These are phyloP conservation scores for Tychaedon coryphoeus DNA, from an alignment of 2,113 vertebrate genomes.

Conservation along the genomic window DNA sequence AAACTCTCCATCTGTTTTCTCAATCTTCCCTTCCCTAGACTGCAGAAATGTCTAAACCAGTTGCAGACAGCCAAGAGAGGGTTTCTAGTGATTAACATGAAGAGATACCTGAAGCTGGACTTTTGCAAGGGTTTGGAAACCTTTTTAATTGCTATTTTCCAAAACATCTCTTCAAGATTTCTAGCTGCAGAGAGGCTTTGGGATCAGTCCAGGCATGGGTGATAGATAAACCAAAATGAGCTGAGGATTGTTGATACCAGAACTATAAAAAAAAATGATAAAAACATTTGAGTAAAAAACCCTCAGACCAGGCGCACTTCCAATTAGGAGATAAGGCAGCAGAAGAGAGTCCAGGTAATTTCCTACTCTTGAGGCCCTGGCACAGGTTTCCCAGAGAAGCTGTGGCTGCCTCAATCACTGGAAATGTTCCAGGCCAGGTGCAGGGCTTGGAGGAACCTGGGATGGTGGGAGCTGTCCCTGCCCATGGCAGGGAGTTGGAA, in stretches of 20 bases:
- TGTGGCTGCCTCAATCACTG: neutral
- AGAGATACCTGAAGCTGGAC: neutral
- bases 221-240: neutral
- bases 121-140: neutral
- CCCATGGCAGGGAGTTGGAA: neutral
- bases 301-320: neutral
- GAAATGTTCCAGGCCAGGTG: neutral
- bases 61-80: neutral
- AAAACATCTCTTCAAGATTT: neutral
- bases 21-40: accelerated
- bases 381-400: neutral
- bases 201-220: neutral
- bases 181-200: neutral
- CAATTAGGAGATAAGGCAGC: neutral
- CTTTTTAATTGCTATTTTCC: neutral
- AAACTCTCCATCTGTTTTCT: neutral
- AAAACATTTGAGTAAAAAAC: neutral
- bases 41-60: neutral
- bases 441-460: accelerated
- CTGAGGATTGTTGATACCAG: neutral
- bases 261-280: neutral
- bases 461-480: neutral
- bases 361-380: neutral
- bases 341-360: neutral
- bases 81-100: neutral